Base-by-base conservation (phyloP, 2,888 invertebrate species). In the Adelphocoris suturalis region DNA sequence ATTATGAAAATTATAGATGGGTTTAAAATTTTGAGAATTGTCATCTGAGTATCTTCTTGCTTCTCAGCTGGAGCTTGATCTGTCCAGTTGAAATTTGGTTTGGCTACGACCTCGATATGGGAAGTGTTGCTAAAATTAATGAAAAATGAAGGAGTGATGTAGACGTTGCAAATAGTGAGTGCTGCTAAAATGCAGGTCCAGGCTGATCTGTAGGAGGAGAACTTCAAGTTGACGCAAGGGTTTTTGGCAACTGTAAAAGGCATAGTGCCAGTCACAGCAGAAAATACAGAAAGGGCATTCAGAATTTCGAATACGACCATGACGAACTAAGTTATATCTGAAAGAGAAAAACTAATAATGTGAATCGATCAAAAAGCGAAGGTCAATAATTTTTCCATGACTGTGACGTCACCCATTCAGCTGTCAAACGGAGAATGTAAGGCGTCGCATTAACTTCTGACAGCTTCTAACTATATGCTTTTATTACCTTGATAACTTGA, bases 11-110 rank as follows among this genome's bases (percentile, higher is more conserved):
- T 48, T n/a, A 86, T 55, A 2, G 55, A 68, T n/a, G 86, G 86
- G 75, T 86, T 86, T 14, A 86, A n/a, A n/a, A 75, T 75, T 23
- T 86, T 86, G 19, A 86, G 27, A 68, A 86, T 27, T n/a, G 52
- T n/a, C 48, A 55, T 52, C 13, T 82, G 68, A 12, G n/a, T 68
- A 12, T 68, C 19, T 19, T 68, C 23, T 0, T 3, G 68, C 12
- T 19, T 68, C 2, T 23, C 23, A 12, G 9, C 68, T 12, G 68
- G 19, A 7, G 37, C 37, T 61, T 61, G 61, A n/a, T 61, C 68
- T 12, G 68, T 68, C 11, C 9, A 23, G 68, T 68, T 68, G 23
- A 12, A 12, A 5, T 11, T 12, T 2, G 61, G 61, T 16, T 19
- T 61, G 3, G 61, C 16, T 16, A n/a, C 1, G n/a, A 9, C 9